These are phyloP conservation scores for Pangasius macronema DNA, from an alignment of 2,797 vertebrate genomes.

Conservation along the genomic window DNA sequence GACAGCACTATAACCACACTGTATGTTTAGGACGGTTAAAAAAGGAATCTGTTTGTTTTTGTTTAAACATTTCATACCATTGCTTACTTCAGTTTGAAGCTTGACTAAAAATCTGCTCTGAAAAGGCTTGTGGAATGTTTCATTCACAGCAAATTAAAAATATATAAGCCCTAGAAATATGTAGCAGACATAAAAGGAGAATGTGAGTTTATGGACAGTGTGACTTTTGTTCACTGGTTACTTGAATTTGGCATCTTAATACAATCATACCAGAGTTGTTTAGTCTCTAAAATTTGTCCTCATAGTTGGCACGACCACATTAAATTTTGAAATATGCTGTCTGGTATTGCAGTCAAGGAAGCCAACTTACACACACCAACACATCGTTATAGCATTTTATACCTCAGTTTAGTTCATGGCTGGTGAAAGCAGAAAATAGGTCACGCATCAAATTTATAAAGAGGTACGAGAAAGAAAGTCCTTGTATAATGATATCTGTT, in stretches of 20 bases:
- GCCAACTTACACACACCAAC: slow-evolving; percentile 47
- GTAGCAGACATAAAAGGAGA: slow-evolving; percentile 17
- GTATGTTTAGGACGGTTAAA: background rate
- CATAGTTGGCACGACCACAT: slow-evolving; percentile 29
- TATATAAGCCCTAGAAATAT: slow-evolving; percentile 24
- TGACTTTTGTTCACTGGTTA: slow-evolving; percentile 21
- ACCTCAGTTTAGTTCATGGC: slow-evolving; percentile 34
- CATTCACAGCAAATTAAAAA: slow-evolving; percentile 9
- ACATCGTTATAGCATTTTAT: slow-evolving; percentile 49
- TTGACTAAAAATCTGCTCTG: background rate
- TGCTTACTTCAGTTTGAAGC: background rate
- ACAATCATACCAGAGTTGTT: slow-evolving; percentile 39
- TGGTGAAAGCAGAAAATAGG: slow-evolving; percentile 42
- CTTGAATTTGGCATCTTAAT: slow-evolving; percentile 25
- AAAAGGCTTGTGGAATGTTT: slow-evolving; percentile 2
- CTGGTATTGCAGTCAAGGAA: slow-evolving; percentile 37
- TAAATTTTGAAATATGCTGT: slow-evolving; percentile 47
- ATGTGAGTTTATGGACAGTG: slow-evolving; percentile 13
- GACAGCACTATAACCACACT: background rate
- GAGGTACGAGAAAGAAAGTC: slow-evolving; percentile 16
- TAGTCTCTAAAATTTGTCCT: slow-evolving; percentile 50
- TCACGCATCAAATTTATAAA: slow-evolving; percentile 33
- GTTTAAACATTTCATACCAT: background rate
- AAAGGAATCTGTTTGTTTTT: slow-evolving; percentile 16
- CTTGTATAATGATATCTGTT: slow-evolving; percentile 30